Percentiles rank a stretch among this genome's conserved stretches.
Evolutionary conservation across 2,797 vertebrate genomes (phyloP).

Genomic region (Microctenopoma stevenorrisi): DNA sequence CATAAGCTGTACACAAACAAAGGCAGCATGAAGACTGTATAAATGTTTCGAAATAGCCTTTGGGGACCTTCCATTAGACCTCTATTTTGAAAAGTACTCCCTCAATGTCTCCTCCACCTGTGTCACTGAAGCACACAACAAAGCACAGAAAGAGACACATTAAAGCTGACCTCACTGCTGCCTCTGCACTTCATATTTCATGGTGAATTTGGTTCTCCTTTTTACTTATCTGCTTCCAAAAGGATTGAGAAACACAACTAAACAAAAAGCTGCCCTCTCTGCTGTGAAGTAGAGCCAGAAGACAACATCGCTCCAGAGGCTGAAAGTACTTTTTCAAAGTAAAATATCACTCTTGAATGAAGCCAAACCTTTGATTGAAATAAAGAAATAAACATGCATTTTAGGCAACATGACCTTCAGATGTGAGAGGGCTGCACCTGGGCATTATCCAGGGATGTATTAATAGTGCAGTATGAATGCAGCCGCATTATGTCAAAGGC

Average conservation of each 20-base stretch:
- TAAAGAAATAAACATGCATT: neutral
- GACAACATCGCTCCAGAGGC: constrained; percentile 1
- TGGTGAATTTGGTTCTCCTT: constrained; percentile 21
- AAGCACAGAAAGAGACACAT: constrained; percentile 31
- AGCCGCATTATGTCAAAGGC: neutral
- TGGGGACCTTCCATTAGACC: constrained; percentile 28
- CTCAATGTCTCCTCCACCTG: constrained; percentile 10
- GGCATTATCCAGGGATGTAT: neutral
- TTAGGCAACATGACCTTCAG: neutral
- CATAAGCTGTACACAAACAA: neutral
- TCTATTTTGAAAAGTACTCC: constrained; percentile 32
- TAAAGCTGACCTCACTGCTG: constrained; percentile 23
- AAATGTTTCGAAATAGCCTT: constrained; percentile 6
- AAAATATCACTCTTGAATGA: constrained; percentile 9
- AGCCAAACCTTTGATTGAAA: constrained; percentile 18
- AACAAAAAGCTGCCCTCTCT: constrained; percentile 18
- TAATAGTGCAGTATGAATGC: neutral
- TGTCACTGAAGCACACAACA: constrained; percentile 2
- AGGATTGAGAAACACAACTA: constrained; percentile 1
- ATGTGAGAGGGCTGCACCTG: neutral
- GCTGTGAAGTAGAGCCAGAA: neutral
- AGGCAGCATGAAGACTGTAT: neutral
- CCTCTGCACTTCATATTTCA: constrained; percentile 20
- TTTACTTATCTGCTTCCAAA: constrained; percentile 25
- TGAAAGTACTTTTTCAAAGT: constrained; percentile 31